Conservation (phyloP, 1,140 invertebrate genomes). For the Aplysia californica region DNA sequence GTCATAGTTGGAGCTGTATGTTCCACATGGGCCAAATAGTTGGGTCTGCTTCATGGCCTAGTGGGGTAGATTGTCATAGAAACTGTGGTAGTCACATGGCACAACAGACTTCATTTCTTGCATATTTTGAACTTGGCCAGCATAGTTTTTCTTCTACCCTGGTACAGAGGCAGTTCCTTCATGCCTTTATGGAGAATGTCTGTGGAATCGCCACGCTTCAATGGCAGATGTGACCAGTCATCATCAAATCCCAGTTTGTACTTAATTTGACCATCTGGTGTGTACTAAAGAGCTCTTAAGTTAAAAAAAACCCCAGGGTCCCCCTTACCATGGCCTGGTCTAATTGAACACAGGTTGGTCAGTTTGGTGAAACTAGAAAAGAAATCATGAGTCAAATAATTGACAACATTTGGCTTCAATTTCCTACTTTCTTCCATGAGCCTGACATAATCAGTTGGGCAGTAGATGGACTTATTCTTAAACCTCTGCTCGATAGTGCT, state of each 20-base stretch:
- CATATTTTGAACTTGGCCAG: slow-evolving; percentile 11
- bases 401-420: too few species aligned
- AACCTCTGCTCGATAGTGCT: slow-evolving; percentile 27
- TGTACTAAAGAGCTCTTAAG: slow-evolving; percentile 16
- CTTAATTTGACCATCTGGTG: slow-evolving; percentile 10
- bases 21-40: too few species aligned
- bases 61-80: slow-evolving; percentile 18
- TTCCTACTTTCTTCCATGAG: slow-evolving; percentile 11
- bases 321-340: slow-evolving; percentile 2
- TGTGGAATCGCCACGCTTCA: background rate
- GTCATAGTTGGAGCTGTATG: too few species aligned
- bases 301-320: slow-evolving; percentile 3
- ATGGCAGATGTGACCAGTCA: background rate
- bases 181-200: background rate
- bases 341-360: slow-evolving; percentile 1
- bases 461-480: slow-evolving; percentile 15
- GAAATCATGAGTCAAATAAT: too few species aligned
- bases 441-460: slow-evolving; percentile 23
- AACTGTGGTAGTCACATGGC: slow-evolving; percentile 6
- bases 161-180: background rate
- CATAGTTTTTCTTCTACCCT: background rate
- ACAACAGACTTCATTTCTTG: slow-evolving; percentile 21
- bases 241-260: slow-evolving; percentile 1
- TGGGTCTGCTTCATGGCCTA: too few species aligned
- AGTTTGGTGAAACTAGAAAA: background rate